These are phyloP conservation scores for Allacma fusca DNA, from an alignment of 2,888 invertebrate genomes.

Conservation along the genomic window DNA sequence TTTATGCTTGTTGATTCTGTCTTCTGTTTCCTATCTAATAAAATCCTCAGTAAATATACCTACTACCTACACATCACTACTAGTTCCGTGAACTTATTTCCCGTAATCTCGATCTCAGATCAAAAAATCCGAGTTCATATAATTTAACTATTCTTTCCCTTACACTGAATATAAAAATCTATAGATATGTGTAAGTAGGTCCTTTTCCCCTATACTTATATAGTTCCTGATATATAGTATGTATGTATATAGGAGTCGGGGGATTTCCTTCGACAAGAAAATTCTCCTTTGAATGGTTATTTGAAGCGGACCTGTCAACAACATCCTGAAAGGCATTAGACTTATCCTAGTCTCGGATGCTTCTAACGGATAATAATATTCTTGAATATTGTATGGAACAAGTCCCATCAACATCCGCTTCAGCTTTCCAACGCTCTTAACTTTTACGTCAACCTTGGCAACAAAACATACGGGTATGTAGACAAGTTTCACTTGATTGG, in stretches of 20 bases:
- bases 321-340: slow-evolving; percentile 7
- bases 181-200: too few species aligned
- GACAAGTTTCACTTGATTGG: slow-evolving; percentile 4
- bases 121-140: too few species aligned
- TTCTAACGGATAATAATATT: slow-evolving; percentile 8
- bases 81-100: too few species aligned
- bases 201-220: too few species aligned
- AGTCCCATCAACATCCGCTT: background rate
- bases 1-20: too few species aligned
- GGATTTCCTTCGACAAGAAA: background rate
- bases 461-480: slow-evolving; percentile 14
- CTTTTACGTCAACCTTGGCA: background rate
- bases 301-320: slow-evolving; percentile 8
- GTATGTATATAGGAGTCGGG: background rate
- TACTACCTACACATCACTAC: too few species aligned
- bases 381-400: background rate
- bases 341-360: background rate
- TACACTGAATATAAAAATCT: too few species aligned
- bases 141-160: too few species aligned
- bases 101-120: too few species aligned
- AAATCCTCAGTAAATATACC: too few species aligned
- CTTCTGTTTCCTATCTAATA: too few species aligned
- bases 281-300: background rate
- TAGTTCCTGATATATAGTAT: too few species aligned
- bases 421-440: slow-evolving; percentile 3